Evolutionary conservation across 2,888 invertebrate species (phyloP).

Genomic region (Ophion costatus): DNA sequence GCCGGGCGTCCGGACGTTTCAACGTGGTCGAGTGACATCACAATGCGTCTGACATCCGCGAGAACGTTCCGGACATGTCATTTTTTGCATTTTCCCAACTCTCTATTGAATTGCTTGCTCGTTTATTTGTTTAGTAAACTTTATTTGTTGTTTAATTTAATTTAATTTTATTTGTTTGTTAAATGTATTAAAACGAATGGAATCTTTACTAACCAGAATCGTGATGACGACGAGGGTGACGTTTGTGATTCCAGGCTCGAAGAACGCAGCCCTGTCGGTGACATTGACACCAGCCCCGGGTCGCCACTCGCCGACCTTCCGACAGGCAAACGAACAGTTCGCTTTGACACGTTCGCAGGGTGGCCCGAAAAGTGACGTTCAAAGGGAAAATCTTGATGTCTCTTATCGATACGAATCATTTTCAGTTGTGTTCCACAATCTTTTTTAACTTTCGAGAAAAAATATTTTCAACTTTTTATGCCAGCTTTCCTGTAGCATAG

Average conservation of each 20-base stretch:
- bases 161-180: too few species aligned
- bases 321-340: background rate
- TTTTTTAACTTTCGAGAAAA: too few species aligned
- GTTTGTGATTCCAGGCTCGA: conserved; percentile 89
- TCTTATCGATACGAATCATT: background rate
- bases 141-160: too few species aligned
- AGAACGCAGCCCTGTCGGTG: conserved; percentile 89
- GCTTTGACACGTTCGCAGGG: background rate
- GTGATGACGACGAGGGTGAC: conserved; percentile 91
- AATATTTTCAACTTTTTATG: too few species aligned
- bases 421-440: too few species aligned
- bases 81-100: background rate
- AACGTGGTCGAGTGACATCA: background rate
- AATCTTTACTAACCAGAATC: conserved; percentile 86
- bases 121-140: background rate
- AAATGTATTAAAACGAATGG: too few species aligned
- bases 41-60: background rate
- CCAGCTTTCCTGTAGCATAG: background rate
- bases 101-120: background rate
- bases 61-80: background rate
- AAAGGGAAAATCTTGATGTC: background rate
- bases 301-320: conserved; percentile 89
- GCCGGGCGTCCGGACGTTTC: background rate
- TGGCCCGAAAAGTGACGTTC: background rate
- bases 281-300: conserved; percentile 88